Percentiles rank a stretch among this genome's conserved stretches.
phyloP scores from a whole-genome alignment of 1,140 invertebrate genomes.

The Parasteatoda tepidariorum region DNA sequence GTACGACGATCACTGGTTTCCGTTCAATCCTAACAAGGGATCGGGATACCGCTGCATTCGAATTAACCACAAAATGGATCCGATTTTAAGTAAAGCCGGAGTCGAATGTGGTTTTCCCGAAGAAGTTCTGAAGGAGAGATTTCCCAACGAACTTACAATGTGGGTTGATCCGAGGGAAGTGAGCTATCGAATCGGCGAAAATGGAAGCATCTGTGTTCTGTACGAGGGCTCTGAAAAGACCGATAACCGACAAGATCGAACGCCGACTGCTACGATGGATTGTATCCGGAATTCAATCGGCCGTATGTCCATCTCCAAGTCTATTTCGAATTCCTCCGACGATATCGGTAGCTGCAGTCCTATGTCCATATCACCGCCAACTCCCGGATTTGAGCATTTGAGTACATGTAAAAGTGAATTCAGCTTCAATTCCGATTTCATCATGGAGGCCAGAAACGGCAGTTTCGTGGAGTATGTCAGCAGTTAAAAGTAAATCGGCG shows the following conservation, averaged over 20 bases:
- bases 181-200: slow-evolving; percentile 77
- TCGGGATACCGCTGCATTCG: slow-evolving; percentile 77
- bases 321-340: not conserved
- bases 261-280: slow-evolving; percentile 27
- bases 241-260: not conserved
- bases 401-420: slow-evolving; percentile 63
- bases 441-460: slow-evolving; percentile 64
- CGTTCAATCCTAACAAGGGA: slow-evolving; percentile 75
- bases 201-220: slow-evolving; percentile 77
- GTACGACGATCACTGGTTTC: slow-evolving; percentile 78
- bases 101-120: slow-evolving; percentile 71
- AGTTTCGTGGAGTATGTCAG: slow-evolving; percentile 65
- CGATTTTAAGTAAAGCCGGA: slow-evolving; percentile 75
- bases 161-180: slow-evolving; percentile 79
- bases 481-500: slow-evolving; percentile 63
- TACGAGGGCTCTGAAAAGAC: slow-evolving; percentile 68
- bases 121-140: slow-evolving; percentile 71
- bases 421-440: slow-evolving; percentile 62
- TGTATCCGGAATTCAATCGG: no score
- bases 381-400: not conserved
- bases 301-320: no score
- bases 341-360: not conserved
- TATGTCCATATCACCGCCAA: slow-evolving; percentile 26
- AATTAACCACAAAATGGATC: slow-evolving; percentile 78
- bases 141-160: slow-evolving; percentile 77